Conservation (phyloP, 2,888 invertebrate genomes). For the Epirrhoe alternata region DNA sequence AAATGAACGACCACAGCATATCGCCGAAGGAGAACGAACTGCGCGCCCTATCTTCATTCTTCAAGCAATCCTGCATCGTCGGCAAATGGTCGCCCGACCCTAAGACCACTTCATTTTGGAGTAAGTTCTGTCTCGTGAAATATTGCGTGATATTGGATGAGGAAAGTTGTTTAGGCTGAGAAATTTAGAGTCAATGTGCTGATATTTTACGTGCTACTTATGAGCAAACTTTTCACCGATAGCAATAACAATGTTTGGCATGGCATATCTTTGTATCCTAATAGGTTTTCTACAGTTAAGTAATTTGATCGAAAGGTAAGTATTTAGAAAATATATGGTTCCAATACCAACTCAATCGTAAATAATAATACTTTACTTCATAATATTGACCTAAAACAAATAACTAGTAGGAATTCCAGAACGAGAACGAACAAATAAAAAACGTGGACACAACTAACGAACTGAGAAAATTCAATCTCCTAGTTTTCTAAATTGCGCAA, state of each 20-base stretch:
- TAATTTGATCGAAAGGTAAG: no score
- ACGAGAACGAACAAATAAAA: not conserved
- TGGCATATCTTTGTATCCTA: not conserved
- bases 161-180: no score
- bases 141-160: not conserved
- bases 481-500: not conserved
- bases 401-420: not conserved
- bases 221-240: not conserved
- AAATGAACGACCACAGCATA: slow-evolving; percentile 88
- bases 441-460: not conserved
- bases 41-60: slow-evolving; percentile 91
- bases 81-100: slow-evolving; percentile 93
- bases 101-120: slow-evolving; percentile 88
- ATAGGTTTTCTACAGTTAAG: no score
- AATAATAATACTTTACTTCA: not conserved
- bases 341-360: not conserved
- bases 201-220: no score
- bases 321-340: no score
- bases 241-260: not conserved
- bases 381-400: not conserved
- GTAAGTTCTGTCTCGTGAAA: slow-evolving; percentile 79
- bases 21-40: slow-evolving; percentile 93
- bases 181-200: no score
- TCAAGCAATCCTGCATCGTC: slow-evolving; percentile 93
- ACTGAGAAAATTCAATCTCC: not conserved